These are phyloP conservation scores for Phengaris alcon DNA, from an alignment of 2,888 invertebrate species.

Conservation along the genomic window DNA sequence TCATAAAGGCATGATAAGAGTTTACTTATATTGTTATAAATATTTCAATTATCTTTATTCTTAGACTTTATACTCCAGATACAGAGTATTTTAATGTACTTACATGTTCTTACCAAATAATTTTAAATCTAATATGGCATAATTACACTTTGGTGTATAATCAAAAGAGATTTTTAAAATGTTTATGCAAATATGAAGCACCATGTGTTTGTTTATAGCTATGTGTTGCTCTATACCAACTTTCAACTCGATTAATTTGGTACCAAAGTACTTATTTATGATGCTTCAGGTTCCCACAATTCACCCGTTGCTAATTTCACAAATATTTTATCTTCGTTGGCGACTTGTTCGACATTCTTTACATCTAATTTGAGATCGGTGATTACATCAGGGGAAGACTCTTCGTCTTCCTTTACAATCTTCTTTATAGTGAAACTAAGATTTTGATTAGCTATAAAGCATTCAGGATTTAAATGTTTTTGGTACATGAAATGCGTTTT, in stretches of 20 bases:
- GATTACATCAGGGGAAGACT: constrained; percentile 36
- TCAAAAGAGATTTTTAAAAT: constrained; percentile 54
- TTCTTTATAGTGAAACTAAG: constrained; percentile 78
- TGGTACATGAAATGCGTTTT: constrained; percentile 86
- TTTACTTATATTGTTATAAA: not conserved
- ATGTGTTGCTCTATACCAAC: not conserved
- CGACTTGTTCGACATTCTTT: constrained; percentile 47
- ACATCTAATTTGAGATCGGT: constrained; percentile 66
- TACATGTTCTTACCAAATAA: constrained; percentile 18
- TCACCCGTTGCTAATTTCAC: constrained; percentile 71
- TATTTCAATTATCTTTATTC: not conserved
- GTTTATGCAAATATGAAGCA: not conserved
- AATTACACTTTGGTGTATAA: constrained; percentile 73
- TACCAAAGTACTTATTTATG: constrained; percentile 30
- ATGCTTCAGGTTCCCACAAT: constrained; percentile 42
- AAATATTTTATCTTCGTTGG: constrained; percentile 63
- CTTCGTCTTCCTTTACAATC: constrained; percentile 58
- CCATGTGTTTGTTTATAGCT: not conserved
- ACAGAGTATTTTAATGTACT: not conserved
- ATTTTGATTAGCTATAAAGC: constrained; percentile 80
- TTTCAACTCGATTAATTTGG: not conserved
- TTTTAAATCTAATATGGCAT: constrained; percentile 73
- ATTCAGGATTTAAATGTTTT: constrained; percentile 78
- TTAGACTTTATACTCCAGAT: constrained; percentile 2
- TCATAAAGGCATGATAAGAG: not conserved